Evolutionary conservation across 2,113 vertebrate species (phyloP), one percentile per base, ranked within the genome.

Genomic region (Sander vitreus): DNA sequence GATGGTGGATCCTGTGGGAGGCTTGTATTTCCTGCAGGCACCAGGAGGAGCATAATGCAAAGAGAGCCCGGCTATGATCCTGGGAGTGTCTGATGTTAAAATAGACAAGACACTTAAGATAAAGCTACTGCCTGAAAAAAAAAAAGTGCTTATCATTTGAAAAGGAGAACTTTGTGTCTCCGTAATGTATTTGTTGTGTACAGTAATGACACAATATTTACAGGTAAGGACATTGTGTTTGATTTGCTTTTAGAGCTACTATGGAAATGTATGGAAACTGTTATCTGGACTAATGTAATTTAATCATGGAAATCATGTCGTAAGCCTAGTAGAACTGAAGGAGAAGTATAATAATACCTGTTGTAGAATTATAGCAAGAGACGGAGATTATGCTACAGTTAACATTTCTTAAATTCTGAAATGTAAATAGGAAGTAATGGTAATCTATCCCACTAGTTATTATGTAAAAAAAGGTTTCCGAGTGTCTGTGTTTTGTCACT

Each of bases 21-120:
- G 83, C 65, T 89, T 83, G 25, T 25, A 57, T 92, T 94, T 92
- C 91, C 89, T 90, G 73, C 73, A 83, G 63, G 57, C 67, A 77
- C 76, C 51, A 60, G 8, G 71, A 80, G 85, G 75, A 89, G 73
- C 51, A 73, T 70, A 90, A 79, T 85, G 70, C 89, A 39, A 85
- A 59, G 53, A 58, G 60, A 84, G 68, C 74, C 84, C 14, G 27
- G 48, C 76, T 85, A 47, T 90, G 89, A 93, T 90, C 88, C 92
- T 79, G 75, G 81, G 72, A 80, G 71, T 51, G 87, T 84, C 81
- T 81, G 86, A 91, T 84, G 83, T 78, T 53, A 80, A 85, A 81
- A 76, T 25, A 50, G 71, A 83, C 58, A 53, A 53, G 27, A 76
- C 30, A 4, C 70, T 72, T 9, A 1, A 18, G 64, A 92, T 80